Evolutionary conservation across 2,797 vertebrate genomes (phyloP).

Genomic region (Synaphobranchus kaupii): DNA sequence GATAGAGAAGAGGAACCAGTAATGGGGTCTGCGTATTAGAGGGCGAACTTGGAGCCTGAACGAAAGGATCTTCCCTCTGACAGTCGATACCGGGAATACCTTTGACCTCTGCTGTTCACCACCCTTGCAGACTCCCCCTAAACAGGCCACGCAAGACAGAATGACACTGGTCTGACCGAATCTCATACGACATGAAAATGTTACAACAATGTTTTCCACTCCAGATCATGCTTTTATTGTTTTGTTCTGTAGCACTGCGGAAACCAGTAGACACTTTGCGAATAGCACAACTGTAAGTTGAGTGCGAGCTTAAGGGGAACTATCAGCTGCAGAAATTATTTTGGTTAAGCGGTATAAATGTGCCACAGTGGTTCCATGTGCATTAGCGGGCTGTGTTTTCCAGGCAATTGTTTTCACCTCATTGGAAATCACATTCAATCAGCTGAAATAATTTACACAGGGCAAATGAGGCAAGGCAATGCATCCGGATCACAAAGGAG

Average conservation of each 20-base stretch:
- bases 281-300: not conserved
- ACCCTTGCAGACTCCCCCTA: not conserved
- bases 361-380: not conserved
- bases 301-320: not conserved
- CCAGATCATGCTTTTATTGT: not conserved
- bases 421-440: conserved; percentile 12
- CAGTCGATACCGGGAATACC: conserved; percentile 3
- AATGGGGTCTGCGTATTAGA: not conserved
- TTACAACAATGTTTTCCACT: not conserved
- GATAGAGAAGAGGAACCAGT: not conserved
- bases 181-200: not conserved
- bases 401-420: conserved; percentile 9
- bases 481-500: conserved; percentile 8
- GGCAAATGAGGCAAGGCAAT: conserved; percentile 12
- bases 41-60: not conserved
- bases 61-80: not conserved
- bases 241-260: not conserved
- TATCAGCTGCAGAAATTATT: not conserved
- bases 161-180: not conserved
- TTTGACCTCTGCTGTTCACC: not conserved
- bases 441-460: conserved; percentile 1
- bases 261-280: not conserved
- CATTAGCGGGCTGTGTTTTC: not conserved
- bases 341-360: not conserved
- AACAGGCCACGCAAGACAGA: not conserved